Percentiles rank a stretch among this genome's conserved stretches.
These are phyloP conservation scores for Vireo altiloquus DNA, from an alignment of 2,113 vertebrate species.

Conservation along the genomic window DNA sequence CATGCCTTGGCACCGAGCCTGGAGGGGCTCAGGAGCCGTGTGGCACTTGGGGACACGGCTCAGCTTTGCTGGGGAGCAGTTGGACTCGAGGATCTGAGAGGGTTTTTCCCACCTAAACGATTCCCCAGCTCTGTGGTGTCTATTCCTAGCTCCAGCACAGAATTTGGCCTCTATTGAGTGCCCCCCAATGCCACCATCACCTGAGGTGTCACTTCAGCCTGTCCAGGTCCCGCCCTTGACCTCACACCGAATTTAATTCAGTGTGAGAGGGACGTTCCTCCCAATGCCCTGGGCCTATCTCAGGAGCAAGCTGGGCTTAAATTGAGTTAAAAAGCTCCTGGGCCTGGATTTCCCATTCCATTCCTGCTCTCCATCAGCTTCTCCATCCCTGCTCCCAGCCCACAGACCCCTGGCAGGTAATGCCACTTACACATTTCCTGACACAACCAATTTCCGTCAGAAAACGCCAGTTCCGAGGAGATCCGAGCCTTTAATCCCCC, in stretches of 20 bases:
- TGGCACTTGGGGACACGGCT: fast-evolving
- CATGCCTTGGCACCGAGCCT: fast-evolving
- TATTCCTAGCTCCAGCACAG: not conserved
- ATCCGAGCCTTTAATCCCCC: not conserved
- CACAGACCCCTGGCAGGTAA: not conserved
- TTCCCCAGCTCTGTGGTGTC: too few species aligned
- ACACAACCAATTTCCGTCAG: not conserved
- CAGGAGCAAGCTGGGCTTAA: not conserved
- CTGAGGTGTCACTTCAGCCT: fast-evolving
- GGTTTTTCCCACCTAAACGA: not conserved
- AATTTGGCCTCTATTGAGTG: fast-evolving
- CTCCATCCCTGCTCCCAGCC: fast-evolving
- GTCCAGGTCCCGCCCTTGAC: fast-evolving
- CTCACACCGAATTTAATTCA: not conserved
- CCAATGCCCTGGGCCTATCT: fast-evolving
- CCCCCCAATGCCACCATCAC: fast-evolving
- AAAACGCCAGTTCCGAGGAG: fast-evolving
- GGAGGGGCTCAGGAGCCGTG: not conserved
- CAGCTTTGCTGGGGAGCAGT: not conserved
- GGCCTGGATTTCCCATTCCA: not conserved
- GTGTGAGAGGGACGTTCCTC: not conserved
- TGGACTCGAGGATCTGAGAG: not conserved
- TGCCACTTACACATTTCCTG: not conserved
- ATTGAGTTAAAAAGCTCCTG: not conserved
- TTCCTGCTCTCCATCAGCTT: not conserved